These are phyloP conservation scores for Thaumetopoea pityocampa DNA, from an alignment of 1,140 invertebrate genomes.

Conservation along the genomic window DNA sequence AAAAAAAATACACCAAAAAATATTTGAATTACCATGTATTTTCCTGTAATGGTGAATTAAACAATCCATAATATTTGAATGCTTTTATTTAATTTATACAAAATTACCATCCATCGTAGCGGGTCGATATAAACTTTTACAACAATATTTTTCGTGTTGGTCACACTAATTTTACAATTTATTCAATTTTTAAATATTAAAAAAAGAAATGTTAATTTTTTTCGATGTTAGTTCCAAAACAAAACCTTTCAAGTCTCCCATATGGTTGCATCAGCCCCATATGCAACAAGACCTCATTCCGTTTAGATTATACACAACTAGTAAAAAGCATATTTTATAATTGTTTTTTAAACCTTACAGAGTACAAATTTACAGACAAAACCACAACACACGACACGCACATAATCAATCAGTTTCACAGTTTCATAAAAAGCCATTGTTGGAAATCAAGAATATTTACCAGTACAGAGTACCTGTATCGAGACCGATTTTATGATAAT, in stretches of 20 bases:
- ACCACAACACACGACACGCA: constrained; percentile 21
- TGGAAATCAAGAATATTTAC: too few species aligned
- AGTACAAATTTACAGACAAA: constrained; percentile 41
- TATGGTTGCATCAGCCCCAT: too few species aligned
- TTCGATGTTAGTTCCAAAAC: too few species aligned
- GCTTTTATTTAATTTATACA: constrained; percentile 47
- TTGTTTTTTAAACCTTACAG: constrained; percentile 42
- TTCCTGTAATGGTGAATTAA: too few species aligned
- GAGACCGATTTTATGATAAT: too few species aligned
- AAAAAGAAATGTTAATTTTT: constrained; percentile 11
- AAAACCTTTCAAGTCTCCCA: too few species aligned
- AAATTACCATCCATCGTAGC: constrained; percentile 31
- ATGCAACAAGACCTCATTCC: too few species aligned
- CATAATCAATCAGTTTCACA: constrained; percentile 20
- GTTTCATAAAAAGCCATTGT: constrained; percentile 14
- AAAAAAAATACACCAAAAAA: too few species aligned
- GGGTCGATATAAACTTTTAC: constrained; percentile 8
- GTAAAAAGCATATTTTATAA: too few species aligned
- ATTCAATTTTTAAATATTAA: constrained; percentile 32
- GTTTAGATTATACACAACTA: constrained; percentile 7
- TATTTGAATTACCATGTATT: too few species aligned
- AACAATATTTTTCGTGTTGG: constrained; percentile 26
- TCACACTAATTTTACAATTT: constrained; percentile 37
- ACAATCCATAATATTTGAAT: constrained; percentile 14
- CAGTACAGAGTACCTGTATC: too few species aligned